These are phyloP conservation scores for Macrophya annulata DNA, from an alignment of 2,888 invertebrate species.

Conservation along the genomic window DNA sequence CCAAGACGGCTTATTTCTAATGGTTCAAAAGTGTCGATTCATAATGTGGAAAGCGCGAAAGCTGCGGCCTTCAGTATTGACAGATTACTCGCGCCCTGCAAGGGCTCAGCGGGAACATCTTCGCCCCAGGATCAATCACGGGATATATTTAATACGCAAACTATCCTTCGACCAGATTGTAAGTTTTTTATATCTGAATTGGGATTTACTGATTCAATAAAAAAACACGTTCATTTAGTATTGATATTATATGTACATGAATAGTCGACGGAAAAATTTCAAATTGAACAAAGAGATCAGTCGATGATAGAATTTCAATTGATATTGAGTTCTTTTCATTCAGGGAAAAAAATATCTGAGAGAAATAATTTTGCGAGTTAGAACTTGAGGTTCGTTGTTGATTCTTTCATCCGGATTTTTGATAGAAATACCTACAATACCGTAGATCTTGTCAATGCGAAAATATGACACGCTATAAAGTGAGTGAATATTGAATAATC, in stretches of 20 bases:
- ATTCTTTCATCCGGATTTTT: background rate
- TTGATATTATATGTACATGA: too few relatives aligned
- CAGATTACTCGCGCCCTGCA: conserved; percentile 72
- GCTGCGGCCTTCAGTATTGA: conserved; percentile 75
- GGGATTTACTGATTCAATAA: background rate
- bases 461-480: too few relatives aligned
- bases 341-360: background rate
- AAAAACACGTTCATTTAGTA: too few relatives aligned
- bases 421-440: too few relatives aligned
- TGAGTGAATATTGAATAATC: too few relatives aligned
- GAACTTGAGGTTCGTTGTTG: background rate
- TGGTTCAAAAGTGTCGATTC: conserved; percentile 58
- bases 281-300: background rate
- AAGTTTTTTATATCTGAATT: background rate
- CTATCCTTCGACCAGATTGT: conserved; percentile 36
- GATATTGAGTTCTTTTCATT: background rate
- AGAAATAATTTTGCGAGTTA: background rate
- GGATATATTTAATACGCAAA: conserved; percentile 25
- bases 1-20: conserved; percentile 22
- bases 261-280: background rate
- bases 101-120: conserved; percentile 60
- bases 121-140: conserved; percentile 26
- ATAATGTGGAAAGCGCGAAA: conserved; percentile 63
- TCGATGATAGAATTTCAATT: background rate
- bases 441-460: too few relatives aligned